Conservation (phyloP, 1,140 invertebrate genomes). For the Lanistes nyassanus region DNA sequence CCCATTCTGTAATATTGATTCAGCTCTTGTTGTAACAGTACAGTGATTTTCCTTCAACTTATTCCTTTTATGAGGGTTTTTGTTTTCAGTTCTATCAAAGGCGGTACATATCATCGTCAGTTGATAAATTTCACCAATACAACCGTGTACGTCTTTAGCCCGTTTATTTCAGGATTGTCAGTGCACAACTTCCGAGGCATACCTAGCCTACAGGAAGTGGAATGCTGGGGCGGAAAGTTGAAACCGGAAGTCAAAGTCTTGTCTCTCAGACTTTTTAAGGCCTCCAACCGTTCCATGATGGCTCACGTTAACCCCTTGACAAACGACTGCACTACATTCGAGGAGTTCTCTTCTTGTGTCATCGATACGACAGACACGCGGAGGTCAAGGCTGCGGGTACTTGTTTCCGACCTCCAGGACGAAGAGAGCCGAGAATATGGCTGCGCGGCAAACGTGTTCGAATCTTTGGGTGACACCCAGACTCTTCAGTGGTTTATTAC, state of each 20-base stretch:
- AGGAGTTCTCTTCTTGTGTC: neutral
- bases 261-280: neutral
- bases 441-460: neutral
- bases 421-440: slow-evolving; percentile 16
- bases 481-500: too few relatives aligned
- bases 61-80: too few relatives aligned
- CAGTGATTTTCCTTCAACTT: neutral
- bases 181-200: slow-evolving; percentile 11
- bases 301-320: slow-evolving; percentile 16
- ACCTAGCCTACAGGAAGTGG: slow-evolving; percentile 18
- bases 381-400: neutral
- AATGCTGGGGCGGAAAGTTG: slow-evolving; percentile 17
- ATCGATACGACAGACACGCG: neutral
- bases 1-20: neutral
- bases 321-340: neutral
- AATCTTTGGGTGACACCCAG: neutral
- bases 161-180: slow-evolving; percentile 11
- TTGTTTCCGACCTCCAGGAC: slow-evolving; percentile 7
- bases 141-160: too few relatives aligned
- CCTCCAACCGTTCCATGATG: neutral
- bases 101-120: too few relatives aligned
- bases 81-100: too few relatives aligned
- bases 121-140: too few relatives aligned
- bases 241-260: slow-evolving; percentile 11
- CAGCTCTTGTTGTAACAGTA: neutral